phyloP scores from a whole-genome alignment of 2,797 vertebrate genomes.

The Brotula barbata region DNA sequence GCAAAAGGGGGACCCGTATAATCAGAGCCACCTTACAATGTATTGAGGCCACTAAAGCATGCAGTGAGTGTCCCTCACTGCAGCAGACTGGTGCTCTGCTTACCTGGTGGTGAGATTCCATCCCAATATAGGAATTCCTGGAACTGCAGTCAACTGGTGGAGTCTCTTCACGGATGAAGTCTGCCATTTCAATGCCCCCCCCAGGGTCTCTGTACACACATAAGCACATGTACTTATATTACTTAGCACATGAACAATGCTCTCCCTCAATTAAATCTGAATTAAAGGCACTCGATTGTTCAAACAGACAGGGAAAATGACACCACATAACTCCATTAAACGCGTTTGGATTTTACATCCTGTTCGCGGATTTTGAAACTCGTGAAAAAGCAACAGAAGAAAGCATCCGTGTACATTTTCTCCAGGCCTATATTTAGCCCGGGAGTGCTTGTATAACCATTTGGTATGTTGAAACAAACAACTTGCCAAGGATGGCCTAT shows the following conservation, averaged over 20 bases:
- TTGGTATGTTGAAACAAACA: conserved; percentile 61
- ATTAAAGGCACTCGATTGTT: conserved; percentile 3
- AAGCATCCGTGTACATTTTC: conserved; percentile 37
- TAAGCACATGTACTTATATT: conserved; percentile 33
- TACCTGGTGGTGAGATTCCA: conserved; percentile 93
- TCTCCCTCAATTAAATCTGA: not conserved
- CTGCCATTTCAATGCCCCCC: conserved; percentile 98
- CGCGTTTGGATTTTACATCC: conserved; percentile 14
- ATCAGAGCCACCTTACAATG: no score
- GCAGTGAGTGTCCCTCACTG: not conserved
- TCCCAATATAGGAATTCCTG: conserved; percentile 94
- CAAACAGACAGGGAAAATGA: no score
- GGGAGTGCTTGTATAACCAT: conserved; percentile 60
- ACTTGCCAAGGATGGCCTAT: conserved; percentile 50
- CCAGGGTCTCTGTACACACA: conserved; percentile 88
- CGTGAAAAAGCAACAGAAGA: conserved; percentile 28
- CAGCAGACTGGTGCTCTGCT: conserved; percentile 24
- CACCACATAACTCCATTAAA: conserved; percentile 11
- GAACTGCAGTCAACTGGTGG: conserved; percentile 98
- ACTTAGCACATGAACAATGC: conserved; percentile 34
- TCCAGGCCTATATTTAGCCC: conserved; percentile 61
- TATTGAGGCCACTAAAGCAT: not conserved
- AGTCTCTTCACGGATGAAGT: conserved; percentile 94
- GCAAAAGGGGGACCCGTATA: no score
- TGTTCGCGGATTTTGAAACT: conserved; percentile 18